Percentiles rank a stretch among this genome's conserved stretches.
phyloP scores from a whole-genome alignment of 2,113 vertebrate species.

The Thamnophis sirtalis region DNA sequence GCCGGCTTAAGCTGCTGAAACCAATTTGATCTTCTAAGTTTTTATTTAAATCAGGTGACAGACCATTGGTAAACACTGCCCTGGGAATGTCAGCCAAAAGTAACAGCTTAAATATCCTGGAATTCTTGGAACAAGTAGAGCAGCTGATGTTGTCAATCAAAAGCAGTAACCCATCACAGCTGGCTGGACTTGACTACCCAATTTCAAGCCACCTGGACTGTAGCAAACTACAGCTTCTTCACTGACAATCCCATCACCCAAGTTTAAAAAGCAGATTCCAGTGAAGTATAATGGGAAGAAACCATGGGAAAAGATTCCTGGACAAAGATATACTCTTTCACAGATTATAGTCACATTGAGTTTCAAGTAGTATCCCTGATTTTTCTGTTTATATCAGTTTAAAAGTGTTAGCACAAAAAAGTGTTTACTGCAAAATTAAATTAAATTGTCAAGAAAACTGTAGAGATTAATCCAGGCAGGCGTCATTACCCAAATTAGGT shows the following conservation, averaged over 20 bases:
- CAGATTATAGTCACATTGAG: background rate
- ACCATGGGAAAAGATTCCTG: background rate
- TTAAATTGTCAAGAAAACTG: background rate
- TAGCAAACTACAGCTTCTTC: background rate
- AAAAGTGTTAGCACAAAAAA: background rate
- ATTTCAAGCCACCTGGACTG: background rate
- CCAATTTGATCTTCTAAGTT: background rate
- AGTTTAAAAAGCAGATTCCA: background rate
- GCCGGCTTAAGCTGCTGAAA: background rate
- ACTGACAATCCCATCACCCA: too few species aligned
- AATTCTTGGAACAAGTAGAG: background rate
- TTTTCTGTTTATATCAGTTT: background rate
- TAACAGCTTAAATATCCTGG: background rate
- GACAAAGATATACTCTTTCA: background rate
- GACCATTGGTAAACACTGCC: background rate
- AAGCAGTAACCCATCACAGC: background rate
- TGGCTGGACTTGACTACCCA: background rate
- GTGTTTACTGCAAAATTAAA: background rate
- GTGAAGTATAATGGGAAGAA: background rate
- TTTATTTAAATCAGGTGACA: background rate
- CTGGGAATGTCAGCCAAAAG: background rate
- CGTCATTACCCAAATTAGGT: too few species aligned
- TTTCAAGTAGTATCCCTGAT: background rate
- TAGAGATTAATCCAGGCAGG: background rate
- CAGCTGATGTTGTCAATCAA: background rate